These are phyloP conservation scores for Aplidium turbinatum DNA, from an alignment of 23 tunicate genomes.

Conservation along the genomic window DNA sequence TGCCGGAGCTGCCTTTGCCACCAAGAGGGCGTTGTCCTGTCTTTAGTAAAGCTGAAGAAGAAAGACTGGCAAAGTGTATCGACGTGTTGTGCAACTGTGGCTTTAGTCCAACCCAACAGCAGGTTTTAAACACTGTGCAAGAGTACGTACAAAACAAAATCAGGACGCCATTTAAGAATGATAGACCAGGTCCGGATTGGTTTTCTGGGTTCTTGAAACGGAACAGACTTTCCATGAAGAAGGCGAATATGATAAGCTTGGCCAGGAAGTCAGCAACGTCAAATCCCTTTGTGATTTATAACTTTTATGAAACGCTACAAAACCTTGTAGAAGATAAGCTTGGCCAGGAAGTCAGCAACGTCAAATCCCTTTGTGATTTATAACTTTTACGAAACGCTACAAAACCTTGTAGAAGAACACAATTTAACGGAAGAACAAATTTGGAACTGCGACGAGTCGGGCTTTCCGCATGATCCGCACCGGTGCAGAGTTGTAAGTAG, in stretches of 20 bases:
- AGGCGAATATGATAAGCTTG: background rate
- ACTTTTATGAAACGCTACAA: too few species aligned
- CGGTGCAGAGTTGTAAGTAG: background rate
- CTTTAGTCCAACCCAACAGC: background rate
- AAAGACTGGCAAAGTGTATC: background rate
- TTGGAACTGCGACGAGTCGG: too few species aligned
- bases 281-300: too few species aligned
- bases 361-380: too few species aligned
- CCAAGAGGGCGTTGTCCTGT: background rate
- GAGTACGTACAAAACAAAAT: background rate
- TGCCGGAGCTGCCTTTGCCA: too few species aligned
- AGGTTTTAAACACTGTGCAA: background rate
- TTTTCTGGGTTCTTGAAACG: background rate
- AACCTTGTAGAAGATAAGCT: too few species aligned
- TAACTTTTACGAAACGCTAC: too few species aligned
- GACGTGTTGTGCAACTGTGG: background rate
- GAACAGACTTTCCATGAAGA: background rate
- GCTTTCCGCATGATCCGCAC: background rate
- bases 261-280: background rate
- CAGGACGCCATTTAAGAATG: background rate
- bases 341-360: background rate
- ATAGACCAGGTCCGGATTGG: background rate
- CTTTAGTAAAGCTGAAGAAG: background rate
- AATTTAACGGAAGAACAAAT: background rate
- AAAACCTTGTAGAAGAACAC: too few species aligned